Conservation (phyloP, 2,888 invertebrate species). For the Lydus trimaculatus region DNA sequence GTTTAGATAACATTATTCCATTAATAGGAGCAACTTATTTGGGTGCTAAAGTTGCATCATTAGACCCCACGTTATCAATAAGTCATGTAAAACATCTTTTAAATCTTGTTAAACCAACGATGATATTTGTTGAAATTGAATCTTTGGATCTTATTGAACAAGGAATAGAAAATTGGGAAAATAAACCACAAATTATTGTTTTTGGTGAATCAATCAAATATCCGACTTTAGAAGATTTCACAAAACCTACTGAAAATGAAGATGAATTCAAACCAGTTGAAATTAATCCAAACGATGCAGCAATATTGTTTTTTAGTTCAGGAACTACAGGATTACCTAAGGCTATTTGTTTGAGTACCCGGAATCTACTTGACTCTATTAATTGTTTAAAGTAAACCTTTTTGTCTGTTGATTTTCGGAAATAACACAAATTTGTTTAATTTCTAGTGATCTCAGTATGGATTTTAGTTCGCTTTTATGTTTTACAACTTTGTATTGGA, state of each 20-base stretch:
- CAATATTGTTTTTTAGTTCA: conserved; percentile 51
- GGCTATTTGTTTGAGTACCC: conserved; percentile 47
- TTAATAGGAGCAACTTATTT: conserved; percentile 61
- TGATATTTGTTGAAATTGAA: conserved; percentile 33
- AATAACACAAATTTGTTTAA: not conserved
- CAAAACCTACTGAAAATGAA: conserved; percentile 20
- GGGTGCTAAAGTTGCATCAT: conserved; percentile 52
- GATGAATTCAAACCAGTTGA: conserved; percentile 14
- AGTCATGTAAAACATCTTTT: conserved; percentile 43
- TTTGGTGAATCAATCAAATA: conserved; percentile 41
- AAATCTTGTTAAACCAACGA: conserved; percentile 31
- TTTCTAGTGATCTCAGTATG: not conserved
- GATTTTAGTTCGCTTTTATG: conserved; percentile 14
- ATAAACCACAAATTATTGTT: conserved; percentile 39
- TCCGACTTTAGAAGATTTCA: conserved; percentile 29
- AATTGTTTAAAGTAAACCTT: conserved; percentile 23
- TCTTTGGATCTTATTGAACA: conserved; percentile 33
- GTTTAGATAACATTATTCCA: conserved; percentile 60
- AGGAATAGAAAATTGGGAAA: conserved; percentile 25
- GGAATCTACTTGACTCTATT: conserved; percentile 28
- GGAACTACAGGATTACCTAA: conserved; percentile 53
- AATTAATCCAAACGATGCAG: conserved; percentile 36
- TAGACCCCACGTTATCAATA: conserved; percentile 46
- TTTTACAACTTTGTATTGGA: conserved; percentile 49
- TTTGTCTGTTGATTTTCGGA: not conserved